Conservation (phyloP, 2,888 invertebrate genomes). For the Falcaria lacertinaria region DNA sequence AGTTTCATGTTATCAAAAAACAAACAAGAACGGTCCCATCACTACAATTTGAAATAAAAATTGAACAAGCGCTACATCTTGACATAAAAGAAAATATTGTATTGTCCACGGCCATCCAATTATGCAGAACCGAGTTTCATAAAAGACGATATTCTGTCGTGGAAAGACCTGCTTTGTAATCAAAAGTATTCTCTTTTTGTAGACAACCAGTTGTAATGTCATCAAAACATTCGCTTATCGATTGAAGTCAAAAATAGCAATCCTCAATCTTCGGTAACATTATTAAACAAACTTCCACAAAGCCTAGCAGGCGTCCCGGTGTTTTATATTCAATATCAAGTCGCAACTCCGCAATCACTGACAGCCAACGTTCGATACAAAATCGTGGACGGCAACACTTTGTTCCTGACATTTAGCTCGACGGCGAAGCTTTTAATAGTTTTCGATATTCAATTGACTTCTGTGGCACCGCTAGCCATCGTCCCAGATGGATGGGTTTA, state of each 20-base stretch:
- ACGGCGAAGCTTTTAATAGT: constrained; percentile 26
- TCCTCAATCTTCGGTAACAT: neutral
- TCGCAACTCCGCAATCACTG: constrained; percentile 1
- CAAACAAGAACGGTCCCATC: too few species aligned
- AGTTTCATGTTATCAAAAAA: too few species aligned
- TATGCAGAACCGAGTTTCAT: constrained; percentile 24
- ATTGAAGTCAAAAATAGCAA: neutral
- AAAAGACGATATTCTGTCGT: constrained; percentile 15
- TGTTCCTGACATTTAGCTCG: constrained; percentile 16
- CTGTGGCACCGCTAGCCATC: constrained; percentile 2
- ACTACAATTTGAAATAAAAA: constrained; percentile 6
- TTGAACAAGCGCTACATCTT: constrained; percentile 4
- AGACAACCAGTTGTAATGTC: too few species aligned
- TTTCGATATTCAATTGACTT: constrained; percentile 27
- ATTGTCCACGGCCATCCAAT: constrained; percentile 32
- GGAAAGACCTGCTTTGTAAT: constrained; percentile 23
- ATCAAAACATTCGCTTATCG: neutral
- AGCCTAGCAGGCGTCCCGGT: neutral
- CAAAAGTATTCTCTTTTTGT: constrained; percentile 10
- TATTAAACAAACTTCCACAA: neutral
- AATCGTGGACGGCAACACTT: constrained; percentile 21
- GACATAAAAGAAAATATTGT: constrained; percentile 20
- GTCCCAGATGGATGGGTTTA: constrained; percentile 13
- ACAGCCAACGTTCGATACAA: constrained; percentile 9
- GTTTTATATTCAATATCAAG: neutral